phyloP scores from a whole-genome alignment of 2,797 vertebrate genomes.

The Xerus rutilus region DNA sequence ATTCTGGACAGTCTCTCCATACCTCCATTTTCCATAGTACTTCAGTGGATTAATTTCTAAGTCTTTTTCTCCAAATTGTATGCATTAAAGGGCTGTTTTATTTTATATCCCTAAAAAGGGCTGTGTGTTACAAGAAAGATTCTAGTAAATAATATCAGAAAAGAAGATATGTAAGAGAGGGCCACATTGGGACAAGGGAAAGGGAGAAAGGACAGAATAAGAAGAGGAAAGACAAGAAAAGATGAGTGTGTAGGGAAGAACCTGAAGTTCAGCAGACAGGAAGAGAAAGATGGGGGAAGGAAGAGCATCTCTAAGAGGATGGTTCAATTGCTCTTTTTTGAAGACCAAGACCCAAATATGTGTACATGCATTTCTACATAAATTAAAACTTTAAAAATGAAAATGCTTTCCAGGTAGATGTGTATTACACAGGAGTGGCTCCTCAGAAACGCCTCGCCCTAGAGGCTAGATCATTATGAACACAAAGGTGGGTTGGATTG shows the following conservation, averaged over 20 bases:
- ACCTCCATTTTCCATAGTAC: not conserved
- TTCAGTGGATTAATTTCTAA: not conserved
- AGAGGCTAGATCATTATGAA: not conserved
- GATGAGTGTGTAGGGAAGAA: not conserved
- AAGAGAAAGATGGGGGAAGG: not conserved
- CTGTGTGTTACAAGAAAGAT: not conserved
- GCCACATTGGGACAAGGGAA: not conserved
- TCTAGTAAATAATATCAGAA: conserved; percentile 20
- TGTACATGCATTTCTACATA: not conserved
- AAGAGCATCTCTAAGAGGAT: not conserved
- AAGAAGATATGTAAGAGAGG: not conserved
- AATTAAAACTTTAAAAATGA: not conserved
- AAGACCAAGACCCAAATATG: not conserved
- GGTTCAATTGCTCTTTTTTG: not conserved
- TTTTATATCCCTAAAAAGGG: not conserved
- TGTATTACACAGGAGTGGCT: not conserved
- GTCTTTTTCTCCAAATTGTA: not conserved
- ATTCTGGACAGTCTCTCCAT: not conserved
- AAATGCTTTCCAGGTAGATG: conserved; percentile 3
- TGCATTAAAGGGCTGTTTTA: not conserved
- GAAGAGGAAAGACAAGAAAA: not conserved
- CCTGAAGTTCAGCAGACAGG: not conserved
- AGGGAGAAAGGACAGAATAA: not conserved
- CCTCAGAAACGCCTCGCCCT: not conserved
- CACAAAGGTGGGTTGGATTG: not conserved